phyloP scores from a whole-genome alignment of 2,113 vertebrate genomes.

The Australoheros scitulus region DNA sequence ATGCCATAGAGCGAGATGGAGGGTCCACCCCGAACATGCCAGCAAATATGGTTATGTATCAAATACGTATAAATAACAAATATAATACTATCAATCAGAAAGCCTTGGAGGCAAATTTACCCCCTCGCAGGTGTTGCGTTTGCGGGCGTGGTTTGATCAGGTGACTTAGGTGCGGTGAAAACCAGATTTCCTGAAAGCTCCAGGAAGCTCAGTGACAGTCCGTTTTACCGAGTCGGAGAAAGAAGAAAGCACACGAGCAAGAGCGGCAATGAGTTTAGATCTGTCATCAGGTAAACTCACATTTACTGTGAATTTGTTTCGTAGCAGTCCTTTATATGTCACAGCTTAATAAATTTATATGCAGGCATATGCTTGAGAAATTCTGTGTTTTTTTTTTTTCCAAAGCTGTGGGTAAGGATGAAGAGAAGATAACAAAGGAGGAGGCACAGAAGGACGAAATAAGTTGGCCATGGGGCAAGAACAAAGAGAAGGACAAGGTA shows the following conservation, averaged over 20 bases:
- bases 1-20: not conserved
- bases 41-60: not conserved
- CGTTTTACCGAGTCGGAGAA: not conserved
- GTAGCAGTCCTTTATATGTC: not conserved
- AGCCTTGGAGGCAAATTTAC: too few species aligned
- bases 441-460: constrained; percentile 63
- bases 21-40: not conserved
- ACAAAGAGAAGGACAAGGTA: constrained; percentile 43
- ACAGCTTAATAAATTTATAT: too few species aligned
- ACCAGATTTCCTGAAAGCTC: not conserved
- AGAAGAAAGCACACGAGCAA: too few species aligned
- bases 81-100: too few species aligned
- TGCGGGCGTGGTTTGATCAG: not conserved
- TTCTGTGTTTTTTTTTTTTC: not conserved
- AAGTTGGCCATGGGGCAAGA: constrained; percentile 46
- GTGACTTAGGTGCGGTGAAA: constrained; percentile 13
- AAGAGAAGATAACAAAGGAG: constrained; percentile 37
- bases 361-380: too few species aligned
- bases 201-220: not conserved
- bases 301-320: not conserved
- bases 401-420: constrained; percentile 43
- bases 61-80: not conserved
- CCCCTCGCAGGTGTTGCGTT: not conserved
- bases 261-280: constrained; percentile 40
- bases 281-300: constrained; percentile 37